Percentiles rank a stretch among this genome's conserved stretches.
Evolutionary conservation across 1,140 invertebrate genomes (phyloP).

Genomic region (Drosophila quadrilineata): DNA sequence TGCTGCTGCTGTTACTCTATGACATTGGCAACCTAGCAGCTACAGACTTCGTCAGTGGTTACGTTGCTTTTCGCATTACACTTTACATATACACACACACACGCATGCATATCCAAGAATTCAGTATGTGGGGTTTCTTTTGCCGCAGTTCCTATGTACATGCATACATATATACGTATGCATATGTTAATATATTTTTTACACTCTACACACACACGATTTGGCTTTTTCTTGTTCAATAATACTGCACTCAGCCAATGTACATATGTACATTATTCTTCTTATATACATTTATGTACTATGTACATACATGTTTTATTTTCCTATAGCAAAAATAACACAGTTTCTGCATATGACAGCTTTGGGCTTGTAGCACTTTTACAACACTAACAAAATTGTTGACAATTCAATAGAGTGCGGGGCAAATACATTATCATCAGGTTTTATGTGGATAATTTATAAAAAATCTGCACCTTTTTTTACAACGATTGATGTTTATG

Average conservation of each 20-base stretch:
- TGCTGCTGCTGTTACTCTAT: conserved; percentile 46
- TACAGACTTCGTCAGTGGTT: conserved; percentile 62
- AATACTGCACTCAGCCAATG: too few species aligned
- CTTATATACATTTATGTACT: conserved; percentile 24
- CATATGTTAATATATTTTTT: conserved; percentile 42
- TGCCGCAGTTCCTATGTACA: conserved; percentile 55
- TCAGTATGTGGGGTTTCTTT: conserved; percentile 50
- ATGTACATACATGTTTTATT: conserved; percentile 41
- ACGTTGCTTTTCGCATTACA: conserved; percentile 56
- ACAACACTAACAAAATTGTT: conserved; percentile 13
- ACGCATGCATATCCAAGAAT: conserved; percentile 8
- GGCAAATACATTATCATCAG: conserved; percentile 42
- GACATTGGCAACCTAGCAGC: conserved; percentile 29
- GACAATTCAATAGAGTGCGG: conserved; percentile 28
- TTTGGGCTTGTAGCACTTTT: conserved; percentile 24
- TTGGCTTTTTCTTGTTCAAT: conserved; percentile 23
- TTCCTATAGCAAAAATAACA: conserved; percentile 49
- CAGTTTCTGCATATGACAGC: conserved; percentile 23
- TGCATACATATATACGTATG: too few species aligned
- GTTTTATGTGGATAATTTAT: conserved; percentile 50
- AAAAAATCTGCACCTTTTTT: conserved; percentile 67
- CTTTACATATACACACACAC: conserved; percentile 18
- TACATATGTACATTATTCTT: conserved; percentile 39
- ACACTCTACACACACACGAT: conserved; percentile 52
- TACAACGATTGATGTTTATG: conserved; percentile 39